These are phyloP conservation scores for Nephila pilipes DNA, from an alignment of 1,140 invertebrate genomes.

Conservation along the genomic window DNA sequence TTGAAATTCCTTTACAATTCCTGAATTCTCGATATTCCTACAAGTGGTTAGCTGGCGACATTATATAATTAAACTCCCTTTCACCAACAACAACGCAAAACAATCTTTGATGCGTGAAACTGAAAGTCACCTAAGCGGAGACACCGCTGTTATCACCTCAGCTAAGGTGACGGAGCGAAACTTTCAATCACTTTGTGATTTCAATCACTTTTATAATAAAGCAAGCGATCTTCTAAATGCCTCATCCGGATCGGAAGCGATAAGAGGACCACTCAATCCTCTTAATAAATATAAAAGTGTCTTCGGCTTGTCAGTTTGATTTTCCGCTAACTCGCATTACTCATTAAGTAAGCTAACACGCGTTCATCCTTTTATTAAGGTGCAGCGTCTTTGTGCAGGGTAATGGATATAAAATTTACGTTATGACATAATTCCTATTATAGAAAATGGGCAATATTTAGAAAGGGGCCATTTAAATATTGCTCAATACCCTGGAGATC, in stretches of 20 bases:
- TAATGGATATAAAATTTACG: slow-evolving; percentile 37
- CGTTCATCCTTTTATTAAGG: slow-evolving; percentile 58
- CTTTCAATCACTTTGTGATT: slow-evolving; percentile 68
- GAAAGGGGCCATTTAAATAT: slow-evolving; percentile 32
- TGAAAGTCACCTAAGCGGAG: slow-evolving; percentile 62
- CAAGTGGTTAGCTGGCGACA: slow-evolving; percentile 9
- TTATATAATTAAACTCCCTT: slow-evolving; percentile 38
- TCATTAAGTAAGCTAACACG: slow-evolving; percentile 61
- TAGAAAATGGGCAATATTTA: background rate
- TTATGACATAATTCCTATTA: slow-evolving; percentile 39
- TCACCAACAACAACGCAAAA: slow-evolving; percentile 28
- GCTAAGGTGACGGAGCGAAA: slow-evolving; percentile 56
- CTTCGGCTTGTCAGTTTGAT: slow-evolving; percentile 56
- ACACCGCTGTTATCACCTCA: slow-evolving; percentile 49
- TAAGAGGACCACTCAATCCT: slow-evolving; percentile 63
- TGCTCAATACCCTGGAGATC: background rate
- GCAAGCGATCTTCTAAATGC: slow-evolving; percentile 48
- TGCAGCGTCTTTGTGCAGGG: background rate
- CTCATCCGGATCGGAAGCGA: slow-evolving; percentile 58
- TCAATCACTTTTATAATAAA: slow-evolving; percentile 69
- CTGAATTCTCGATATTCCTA: slow-evolving; percentile 6
- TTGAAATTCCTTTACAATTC: background rate
- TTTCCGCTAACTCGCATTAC: slow-evolving; percentile 65
- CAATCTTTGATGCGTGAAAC: slow-evolving; percentile 54
- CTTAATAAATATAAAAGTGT: slow-evolving; percentile 72